Conservation (phyloP, 1,140 invertebrate genomes). For the Drosophila malerkotliana region DNA sequence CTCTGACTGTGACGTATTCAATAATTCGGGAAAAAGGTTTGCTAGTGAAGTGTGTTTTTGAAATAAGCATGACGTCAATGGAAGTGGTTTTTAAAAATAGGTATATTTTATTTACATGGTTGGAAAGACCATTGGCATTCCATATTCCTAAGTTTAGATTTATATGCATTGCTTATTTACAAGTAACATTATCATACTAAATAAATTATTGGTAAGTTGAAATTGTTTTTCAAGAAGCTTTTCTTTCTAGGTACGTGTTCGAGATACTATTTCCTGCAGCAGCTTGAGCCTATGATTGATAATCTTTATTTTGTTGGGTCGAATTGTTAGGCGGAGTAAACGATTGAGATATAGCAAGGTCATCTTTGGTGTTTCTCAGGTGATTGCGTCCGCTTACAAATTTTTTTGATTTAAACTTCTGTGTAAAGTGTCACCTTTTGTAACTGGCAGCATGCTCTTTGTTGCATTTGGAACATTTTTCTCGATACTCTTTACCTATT, state of each 20-base stretch:
- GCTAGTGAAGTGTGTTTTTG: slow-evolving; percentile 78
- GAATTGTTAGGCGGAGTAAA: slow-evolving; percentile 4
- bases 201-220: slow-evolving; percentile 23
- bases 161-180: slow-evolving; percentile 38
- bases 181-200: slow-evolving; percentile 32
- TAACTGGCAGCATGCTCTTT: slow-evolving; percentile 76
- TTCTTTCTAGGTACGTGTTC: slow-evolving; percentile 12
- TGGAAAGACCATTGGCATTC: slow-evolving; percentile 29
- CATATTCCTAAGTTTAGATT: not conserved
- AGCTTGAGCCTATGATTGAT: slow-evolving; percentile 11
- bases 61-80: slow-evolving; percentile 36
- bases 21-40: slow-evolving; percentile 47
- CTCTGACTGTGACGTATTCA: slow-evolving; percentile 6
- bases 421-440: too few relatives aligned
- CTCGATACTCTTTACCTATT: slow-evolving; percentile 41
- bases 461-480: slow-evolving; percentile 72
- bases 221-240: slow-evolving; percentile 17
- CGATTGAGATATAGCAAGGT: slow-evolving; percentile 3
- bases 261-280: not conserved
- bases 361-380: slow-evolving; percentile 3
- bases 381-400: not conserved
- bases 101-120: slow-evolving; percentile 34
- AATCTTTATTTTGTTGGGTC: slow-evolving; percentile 7
- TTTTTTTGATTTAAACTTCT: slow-evolving; percentile 23
- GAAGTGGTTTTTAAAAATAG: slow-evolving; percentile 17